Evolutionary conservation across 2,888 invertebrate species (phyloP), one percentile per base, ranked within the genome.

Genomic region (Ormyrus pomaceus): DNA sequence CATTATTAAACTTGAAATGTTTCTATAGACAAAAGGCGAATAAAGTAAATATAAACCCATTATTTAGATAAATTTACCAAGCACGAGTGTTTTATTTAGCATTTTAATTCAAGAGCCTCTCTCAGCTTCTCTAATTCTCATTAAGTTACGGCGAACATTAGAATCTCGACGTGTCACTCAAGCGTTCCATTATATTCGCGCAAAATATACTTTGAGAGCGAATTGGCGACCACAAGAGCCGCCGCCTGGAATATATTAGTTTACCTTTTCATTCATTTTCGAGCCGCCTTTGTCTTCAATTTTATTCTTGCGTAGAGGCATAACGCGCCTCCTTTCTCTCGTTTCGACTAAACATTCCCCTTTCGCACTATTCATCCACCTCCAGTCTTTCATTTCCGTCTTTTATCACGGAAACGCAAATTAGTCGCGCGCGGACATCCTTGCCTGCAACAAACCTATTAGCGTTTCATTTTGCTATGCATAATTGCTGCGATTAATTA

Each of bases 191-290:
- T 71, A 71, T 48, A 19, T 53, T 5, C 11, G 34, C n/a, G 61
- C 45, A 45, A 69, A 58, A 69, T 69, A 56, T 69, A 71, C 61
- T 61, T 71, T 61, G 45, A 61, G 53, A 19, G 45, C 45, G 45
- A 71, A 71, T 61, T 62, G 71, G 61, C 61, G 53, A 19, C 61
- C 45, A n/a, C 50, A 53, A 51, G 51, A 61, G 59, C 51, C 51
- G 10, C 6, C 53, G 6, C 5, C 61, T 53, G 34, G 53, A 61
- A 71, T 71, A 34, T 34, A 71, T 71, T 71, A 61, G 62, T 71
- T 61, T 71, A 71, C 59, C 71, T 53, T 48, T 48, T 72, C 51
- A 45, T 34, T 64, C 34, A 53, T 19, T 62, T 13, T 66, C 75
- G 58, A 58, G 58, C 48, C 50, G 77, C 64, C 10, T 48, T 56